Evolutionary conservation across 2,888 invertebrate species (phyloP), one percentile per base, ranked within the genome.

Genomic region (Cephus pygmeus): DNA sequence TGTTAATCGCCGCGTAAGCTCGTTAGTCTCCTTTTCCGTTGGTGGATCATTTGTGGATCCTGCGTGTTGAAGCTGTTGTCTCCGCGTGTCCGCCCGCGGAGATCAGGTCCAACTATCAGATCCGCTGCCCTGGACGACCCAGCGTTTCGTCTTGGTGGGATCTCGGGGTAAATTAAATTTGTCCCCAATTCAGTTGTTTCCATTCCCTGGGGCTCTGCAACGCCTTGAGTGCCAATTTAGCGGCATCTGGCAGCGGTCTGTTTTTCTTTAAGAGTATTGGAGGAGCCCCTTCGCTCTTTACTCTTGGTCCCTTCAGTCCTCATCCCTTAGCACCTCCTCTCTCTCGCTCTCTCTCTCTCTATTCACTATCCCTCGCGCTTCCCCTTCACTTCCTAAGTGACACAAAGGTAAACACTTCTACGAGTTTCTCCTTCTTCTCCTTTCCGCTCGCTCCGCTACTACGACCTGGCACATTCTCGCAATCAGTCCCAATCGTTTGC

Each of bases 241-340:
- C 83, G 84, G 86, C 88, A 89, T 89, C 88, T 88, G 88, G 87
- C 83, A 78, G 83, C 79, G 84, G 85, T 85, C 85, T 85, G 86
- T 85, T 86, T 87, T 87, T 88, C 86, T 86, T 87, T 85, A 86
- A 85, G 83, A 79, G 83, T 78, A 82, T 85, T 83, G 84, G 81
- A 82, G 77, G 78, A 83, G 78, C 81, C 80, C 73, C 69, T 73
- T 69, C 71, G 79, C 75, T 79, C 69, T 75, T 33, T 68, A 69
- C 73, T 73, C 74, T 71, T 15, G 40, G 40, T 40, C 36, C 73
- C 71, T 34, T 36, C 69, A 71, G 73, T 69, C 73, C 76, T 77
- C 69, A 71, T 73, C 34, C 73, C 76, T 77, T 75, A 79, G 79
- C 79, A 74, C 79, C 69, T 71, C 78, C 76, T 78, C 34, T 35